Conservation (phyloP, 2,113 vertebrate species). For the Picathartes gymnocephalus region DNA sequence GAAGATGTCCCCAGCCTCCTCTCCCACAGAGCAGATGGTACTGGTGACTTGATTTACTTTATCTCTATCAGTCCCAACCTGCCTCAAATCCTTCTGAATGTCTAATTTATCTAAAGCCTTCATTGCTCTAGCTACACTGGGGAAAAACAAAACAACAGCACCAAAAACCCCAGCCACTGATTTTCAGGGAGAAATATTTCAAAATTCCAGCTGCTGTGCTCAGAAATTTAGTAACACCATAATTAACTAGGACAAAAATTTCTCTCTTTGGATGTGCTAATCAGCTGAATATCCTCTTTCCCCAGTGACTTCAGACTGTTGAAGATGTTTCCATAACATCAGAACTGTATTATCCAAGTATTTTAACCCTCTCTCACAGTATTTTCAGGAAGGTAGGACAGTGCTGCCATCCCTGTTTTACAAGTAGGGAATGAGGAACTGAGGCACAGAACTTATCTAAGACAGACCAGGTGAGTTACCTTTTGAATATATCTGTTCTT, state of each 20-base stretch:
- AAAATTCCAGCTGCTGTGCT: slow-evolving; percentile 9
- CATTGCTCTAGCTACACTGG: background rate
- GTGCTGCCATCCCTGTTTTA: background rate
- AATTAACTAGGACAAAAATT: slow-evolving; percentile 31
- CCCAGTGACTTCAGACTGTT: background rate
- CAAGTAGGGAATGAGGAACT: background rate
- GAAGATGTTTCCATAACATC: background rate
- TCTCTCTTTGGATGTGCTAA: background rate
- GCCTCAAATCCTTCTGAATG: slow-evolving; percentile 2
- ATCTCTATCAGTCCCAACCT: background rate
- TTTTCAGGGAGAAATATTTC: background rate
- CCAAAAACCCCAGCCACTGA: background rate
- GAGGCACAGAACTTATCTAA: background rate
- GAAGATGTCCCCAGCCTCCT: slow-evolving; percentile 44
- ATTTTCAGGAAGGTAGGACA: background rate
- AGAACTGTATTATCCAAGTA: background rate
- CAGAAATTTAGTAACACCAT: background rate
- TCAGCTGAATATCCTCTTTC: background rate
- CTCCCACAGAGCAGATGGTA: slow-evolving; percentile 56
- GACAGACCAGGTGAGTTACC: background rate
- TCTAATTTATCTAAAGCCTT: background rate
- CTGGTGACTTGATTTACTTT: slow-evolving; percentile 54
- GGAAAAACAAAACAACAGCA: background rate
- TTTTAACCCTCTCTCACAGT: background rate
- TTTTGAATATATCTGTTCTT: background rate